These are phyloP conservation scores for Protosalanx chinensis DNA, from an alignment of 2,797 vertebrate species.

Conservation along the genomic window DNA sequence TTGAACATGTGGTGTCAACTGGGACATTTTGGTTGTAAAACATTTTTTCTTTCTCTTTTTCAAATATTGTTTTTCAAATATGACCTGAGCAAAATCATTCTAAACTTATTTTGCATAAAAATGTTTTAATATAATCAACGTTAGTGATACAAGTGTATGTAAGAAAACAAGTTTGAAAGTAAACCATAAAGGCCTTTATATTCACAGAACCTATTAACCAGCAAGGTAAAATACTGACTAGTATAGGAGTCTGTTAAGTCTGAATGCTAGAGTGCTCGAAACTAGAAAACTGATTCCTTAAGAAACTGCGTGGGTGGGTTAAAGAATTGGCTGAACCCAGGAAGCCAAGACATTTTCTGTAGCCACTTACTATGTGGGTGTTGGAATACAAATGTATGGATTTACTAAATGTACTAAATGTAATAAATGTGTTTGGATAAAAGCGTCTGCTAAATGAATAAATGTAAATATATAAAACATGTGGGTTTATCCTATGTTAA, in stretches of 20 bases:
- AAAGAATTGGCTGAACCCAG: slow-evolving; percentile 41
- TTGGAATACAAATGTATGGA: slow-evolving; percentile 12
- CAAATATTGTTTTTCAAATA: neutral
- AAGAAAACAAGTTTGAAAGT: neutral
- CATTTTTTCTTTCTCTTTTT: too few species aligned
- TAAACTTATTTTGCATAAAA: neutral
- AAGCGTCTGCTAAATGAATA: too few species aligned
- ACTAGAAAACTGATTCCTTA: slow-evolving; percentile 30
- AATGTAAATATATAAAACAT: slow-evolving; percentile 35
- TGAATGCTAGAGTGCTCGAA: slow-evolving; percentile 23
- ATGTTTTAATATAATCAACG: neutral
- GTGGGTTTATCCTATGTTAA: slow-evolving; percentile 5
- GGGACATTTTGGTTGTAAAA: too few species aligned
- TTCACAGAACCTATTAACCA: slow-evolving; percentile 16
- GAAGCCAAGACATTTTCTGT: slow-evolving; percentile 17
- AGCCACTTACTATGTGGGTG: slow-evolving; percentile 37
- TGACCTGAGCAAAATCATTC: neutral
- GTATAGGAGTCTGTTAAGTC: slow-evolving; percentile 22
- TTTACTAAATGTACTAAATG: too few species aligned
- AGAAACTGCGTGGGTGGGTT: slow-evolving; percentile 46
- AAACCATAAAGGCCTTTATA: slow-evolving; percentile 10
- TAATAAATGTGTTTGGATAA: too few species aligned
- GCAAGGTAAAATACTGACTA: slow-evolving; percentile 30
- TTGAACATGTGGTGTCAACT: neutral
- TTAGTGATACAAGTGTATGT: neutral